These are phyloP conservation scores for Cryptotis parvus DNA, from an alignment of 2,113 vertebrate genomes.

Conservation along the genomic window DNA sequence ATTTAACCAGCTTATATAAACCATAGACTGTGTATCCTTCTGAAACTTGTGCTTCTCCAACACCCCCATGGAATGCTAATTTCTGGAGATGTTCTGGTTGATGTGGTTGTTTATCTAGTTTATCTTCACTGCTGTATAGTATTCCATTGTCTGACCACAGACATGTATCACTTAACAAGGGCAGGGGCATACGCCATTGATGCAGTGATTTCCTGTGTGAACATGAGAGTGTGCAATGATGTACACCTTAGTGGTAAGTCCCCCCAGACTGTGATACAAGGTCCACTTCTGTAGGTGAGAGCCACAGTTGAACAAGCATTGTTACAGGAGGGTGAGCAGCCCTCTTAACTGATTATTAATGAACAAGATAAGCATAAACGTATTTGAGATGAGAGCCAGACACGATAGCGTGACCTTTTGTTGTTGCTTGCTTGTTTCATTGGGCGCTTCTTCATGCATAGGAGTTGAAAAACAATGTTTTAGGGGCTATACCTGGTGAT, in stretches of 20 bases:
- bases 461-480: too few relatives aligned
- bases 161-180: too few relatives aligned
- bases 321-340: neutral
- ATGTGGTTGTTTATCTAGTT: neutral
- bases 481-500: too few relatives aligned
- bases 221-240: too few relatives aligned
- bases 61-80: neutral
- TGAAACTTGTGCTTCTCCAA: neutral
- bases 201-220: too few relatives aligned
- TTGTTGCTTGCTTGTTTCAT: neutral
- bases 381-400: neutral
- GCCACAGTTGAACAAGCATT: too few relatives aligned
- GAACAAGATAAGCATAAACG: neutral
- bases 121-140: neutral
- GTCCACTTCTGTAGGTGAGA: too few relatives aligned
- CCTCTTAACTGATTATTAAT: neutral
- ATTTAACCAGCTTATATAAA: constrained; percentile 54
- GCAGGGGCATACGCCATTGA: too few relatives aligned
- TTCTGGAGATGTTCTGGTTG: neutral
- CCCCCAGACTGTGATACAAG: too few relatives aligned
- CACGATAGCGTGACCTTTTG: neutral
- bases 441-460: neutral
- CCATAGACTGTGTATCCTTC: neutral
- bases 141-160: neutral
- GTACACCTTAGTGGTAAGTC: too few relatives aligned